These are phyloP conservation scores for Nymphicus hollandicus DNA, from an alignment of 2,113 vertebrate species.

Conservation along the genomic window DNA sequence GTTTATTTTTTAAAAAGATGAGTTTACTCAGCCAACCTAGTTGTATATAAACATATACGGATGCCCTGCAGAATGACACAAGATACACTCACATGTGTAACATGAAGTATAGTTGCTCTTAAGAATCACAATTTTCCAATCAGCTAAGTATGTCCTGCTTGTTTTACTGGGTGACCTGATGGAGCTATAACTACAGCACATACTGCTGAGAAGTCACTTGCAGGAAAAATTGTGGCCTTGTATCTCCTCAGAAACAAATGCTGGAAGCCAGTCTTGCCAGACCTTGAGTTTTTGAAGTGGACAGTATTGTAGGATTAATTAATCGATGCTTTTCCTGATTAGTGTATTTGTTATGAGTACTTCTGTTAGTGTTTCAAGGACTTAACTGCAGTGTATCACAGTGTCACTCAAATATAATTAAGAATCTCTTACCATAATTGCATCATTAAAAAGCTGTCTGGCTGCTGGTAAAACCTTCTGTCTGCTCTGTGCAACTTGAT, in stretches of 20 bases:
- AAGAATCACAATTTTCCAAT: conserved; percentile 44
- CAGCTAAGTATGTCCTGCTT: conserved; percentile 40
- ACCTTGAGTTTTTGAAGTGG: conserved; percentile 30
- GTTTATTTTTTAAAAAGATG: neutral
- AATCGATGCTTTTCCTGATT: conserved; percentile 50
- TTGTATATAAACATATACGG: neutral
- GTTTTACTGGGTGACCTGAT: conserved; percentile 32
- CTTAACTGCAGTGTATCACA: conserved; percentile 39
- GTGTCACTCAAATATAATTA: conserved; percentile 32
- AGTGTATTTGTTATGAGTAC: conserved; percentile 11
- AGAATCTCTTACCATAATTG: conserved; percentile 27
- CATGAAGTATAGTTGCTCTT: neutral
- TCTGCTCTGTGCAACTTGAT: neutral
- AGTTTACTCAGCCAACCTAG: neutral
- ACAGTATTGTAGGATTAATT: conserved; percentile 45
- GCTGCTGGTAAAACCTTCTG: neutral
- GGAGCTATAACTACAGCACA: neutral
- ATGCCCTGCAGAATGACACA: neutral
- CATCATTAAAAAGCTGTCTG: conserved; percentile 54
- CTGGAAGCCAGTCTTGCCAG: conserved; percentile 46
- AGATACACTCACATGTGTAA: neutral
- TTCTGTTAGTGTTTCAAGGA: conserved; percentile 58
- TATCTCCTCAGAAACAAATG: conserved; percentile 45
- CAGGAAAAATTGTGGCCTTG: conserved; percentile 39
- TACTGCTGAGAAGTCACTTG: neutral